Evolutionary conservation across 2,797 vertebrate species (phyloP).

Genomic region (Myotis daubentonii): DNA sequence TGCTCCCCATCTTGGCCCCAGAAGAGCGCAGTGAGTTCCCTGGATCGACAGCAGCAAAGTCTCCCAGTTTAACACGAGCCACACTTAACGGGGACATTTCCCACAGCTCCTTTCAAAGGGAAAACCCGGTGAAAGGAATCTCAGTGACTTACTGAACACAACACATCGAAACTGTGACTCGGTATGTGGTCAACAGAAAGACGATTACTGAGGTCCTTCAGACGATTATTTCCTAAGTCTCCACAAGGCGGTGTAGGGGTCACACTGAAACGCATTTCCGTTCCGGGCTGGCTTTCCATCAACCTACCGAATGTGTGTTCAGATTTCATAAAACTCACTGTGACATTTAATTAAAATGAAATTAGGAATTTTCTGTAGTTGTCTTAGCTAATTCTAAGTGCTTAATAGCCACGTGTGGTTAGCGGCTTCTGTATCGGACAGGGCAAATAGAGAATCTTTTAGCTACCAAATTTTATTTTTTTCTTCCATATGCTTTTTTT

Average conservation of each 20-base stretch:
- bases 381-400: neutral
- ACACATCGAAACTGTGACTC: neutral
- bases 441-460: neutral
- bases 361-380: neutral
- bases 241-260: neutral
- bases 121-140: neutral
- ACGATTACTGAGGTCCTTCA: neutral
- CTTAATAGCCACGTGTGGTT: neutral
- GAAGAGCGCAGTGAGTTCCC: neutral
- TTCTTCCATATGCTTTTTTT: too few relatives aligned
- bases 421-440: neutral
- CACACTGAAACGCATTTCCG: neutral
- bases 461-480: neutral
- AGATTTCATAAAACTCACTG: neutral
- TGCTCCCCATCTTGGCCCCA: neutral
- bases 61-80: neutral
- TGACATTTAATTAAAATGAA: neutral
- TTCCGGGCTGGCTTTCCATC: constrained; percentile 6
- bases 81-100: neutral
- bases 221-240: neutral
- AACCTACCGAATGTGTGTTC: neutral
- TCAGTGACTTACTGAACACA: neutral
- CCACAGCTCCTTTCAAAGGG: neutral
- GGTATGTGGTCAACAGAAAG: neutral
- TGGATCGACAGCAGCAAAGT: neutral